Conservation (phyloP, 2,113 vertebrate genomes). For the Chaetura pelagica region DNA sequence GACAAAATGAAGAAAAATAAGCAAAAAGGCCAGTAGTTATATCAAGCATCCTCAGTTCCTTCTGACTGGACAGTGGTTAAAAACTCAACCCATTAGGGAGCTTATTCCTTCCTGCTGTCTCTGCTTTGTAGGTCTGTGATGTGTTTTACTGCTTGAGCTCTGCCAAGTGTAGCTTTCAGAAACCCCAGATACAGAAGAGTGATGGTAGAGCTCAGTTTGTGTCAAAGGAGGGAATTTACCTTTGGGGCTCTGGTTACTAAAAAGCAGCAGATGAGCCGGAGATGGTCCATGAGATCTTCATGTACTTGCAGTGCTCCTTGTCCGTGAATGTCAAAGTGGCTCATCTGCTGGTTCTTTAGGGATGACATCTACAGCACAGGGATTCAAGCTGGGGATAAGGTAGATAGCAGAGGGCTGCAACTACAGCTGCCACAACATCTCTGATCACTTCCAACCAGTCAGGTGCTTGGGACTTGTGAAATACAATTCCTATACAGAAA, state of each 20-base stretch:
- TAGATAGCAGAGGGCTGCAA: background rate
- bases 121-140: background rate
- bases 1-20: background rate
- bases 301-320: background rate
- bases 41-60: background rate
- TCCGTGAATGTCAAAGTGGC: rapidly evolving
- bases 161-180: background rate
- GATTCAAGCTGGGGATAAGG: background rate
- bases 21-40: background rate
- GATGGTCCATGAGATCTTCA: background rate
- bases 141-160: background rate
- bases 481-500: background rate
- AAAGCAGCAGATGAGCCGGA: background rate
- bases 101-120: background rate
- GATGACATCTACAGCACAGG: background rate
- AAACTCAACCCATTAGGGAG: background rate
- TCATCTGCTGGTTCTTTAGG: background rate
- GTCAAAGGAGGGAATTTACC: background rate
- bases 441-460: background rate
- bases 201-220: background rate
- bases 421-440: background rate
- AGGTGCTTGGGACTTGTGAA: background rate
- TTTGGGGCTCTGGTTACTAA: background rate
- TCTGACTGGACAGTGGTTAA: background rate
- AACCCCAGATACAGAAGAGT: background rate